Conservation (phyloP, 2,113 vertebrate genomes). For the Crypturellus undulatus region DNA sequence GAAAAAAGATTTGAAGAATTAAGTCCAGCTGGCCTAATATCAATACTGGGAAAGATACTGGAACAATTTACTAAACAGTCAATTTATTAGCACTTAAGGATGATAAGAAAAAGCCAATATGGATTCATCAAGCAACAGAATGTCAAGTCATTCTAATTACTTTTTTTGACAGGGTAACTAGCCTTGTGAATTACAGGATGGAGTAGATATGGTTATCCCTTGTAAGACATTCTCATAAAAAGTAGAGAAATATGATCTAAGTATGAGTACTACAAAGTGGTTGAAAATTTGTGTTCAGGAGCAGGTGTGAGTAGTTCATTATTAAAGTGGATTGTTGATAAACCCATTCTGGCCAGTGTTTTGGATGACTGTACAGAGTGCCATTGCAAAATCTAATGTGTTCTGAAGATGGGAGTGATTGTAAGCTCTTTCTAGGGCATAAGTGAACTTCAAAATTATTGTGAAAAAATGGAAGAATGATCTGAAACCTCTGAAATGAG, state of each 20-base stretch:
- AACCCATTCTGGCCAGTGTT: neutral
- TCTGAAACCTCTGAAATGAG: neutral
- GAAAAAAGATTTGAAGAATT: conserved; percentile 46
- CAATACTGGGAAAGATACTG: conserved; percentile 49
- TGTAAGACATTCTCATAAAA: neutral
- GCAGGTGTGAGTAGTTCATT: neutral
- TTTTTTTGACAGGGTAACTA: conserved; percentile 36
- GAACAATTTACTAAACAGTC: conserved; percentile 38
- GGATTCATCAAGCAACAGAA: conserved; percentile 27
- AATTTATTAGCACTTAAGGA: conserved; percentile 47
- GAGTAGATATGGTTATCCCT: neutral
- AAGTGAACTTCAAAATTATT: neutral
- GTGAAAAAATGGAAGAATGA: neutral
- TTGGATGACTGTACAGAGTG: neutral
- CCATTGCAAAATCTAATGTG: neutral
- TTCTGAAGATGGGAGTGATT: neutral
- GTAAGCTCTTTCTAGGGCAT: neutral
- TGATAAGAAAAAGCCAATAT: conserved; percentile 42
- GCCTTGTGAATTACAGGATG: neutral
- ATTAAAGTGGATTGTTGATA: neutral
- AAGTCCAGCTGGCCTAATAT: conserved; percentile 39
- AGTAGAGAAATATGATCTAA: neutral
- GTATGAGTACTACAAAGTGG: neutral
- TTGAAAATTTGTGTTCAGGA: neutral
- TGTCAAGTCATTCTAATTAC: conserved; percentile 4